Conservation (phyloP, 2,113 vertebrate species). For the Nymphicus hollandicus region DNA sequence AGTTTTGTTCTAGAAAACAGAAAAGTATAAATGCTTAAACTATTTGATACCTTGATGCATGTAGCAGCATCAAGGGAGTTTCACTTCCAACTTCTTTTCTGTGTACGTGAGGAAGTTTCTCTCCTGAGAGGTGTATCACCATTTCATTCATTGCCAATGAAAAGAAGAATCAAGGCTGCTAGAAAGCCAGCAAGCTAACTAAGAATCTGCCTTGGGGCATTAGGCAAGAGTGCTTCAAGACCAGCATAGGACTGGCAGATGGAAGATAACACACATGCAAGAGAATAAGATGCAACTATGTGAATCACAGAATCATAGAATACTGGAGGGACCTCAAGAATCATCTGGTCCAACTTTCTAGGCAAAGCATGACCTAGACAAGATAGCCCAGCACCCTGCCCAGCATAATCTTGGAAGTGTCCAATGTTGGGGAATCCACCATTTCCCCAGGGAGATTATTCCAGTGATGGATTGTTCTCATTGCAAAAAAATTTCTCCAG, state of each 20-base stretch:
- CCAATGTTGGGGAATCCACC: background rate
- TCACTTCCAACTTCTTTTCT: background rate
- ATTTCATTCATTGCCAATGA: background rate
- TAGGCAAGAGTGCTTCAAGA: background rate
- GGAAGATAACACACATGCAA: background rate
- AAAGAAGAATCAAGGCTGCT: background rate
- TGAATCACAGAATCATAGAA: background rate
- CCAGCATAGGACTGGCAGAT: background rate
- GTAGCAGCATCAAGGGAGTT: background rate
- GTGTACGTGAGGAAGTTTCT: background rate
- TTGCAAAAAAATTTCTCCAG: background rate
- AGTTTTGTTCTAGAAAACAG: background rate
- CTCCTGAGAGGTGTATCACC: background rate
- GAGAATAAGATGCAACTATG: background rate
- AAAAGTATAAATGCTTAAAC: background rate
- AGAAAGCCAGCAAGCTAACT: background rate
- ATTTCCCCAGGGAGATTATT: background rate
- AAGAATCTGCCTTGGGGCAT: background rate
- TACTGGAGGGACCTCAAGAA: background rate
- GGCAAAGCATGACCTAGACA: background rate
- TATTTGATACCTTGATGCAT: background rate
- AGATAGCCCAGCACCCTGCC: background rate
- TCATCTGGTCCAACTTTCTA: background rate
- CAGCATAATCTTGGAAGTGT: background rate
- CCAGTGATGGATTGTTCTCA: background rate